phyloP scores from a whole-genome alignment of 1,140 invertebrate genomes.

The Pomacea maculata region DNA sequence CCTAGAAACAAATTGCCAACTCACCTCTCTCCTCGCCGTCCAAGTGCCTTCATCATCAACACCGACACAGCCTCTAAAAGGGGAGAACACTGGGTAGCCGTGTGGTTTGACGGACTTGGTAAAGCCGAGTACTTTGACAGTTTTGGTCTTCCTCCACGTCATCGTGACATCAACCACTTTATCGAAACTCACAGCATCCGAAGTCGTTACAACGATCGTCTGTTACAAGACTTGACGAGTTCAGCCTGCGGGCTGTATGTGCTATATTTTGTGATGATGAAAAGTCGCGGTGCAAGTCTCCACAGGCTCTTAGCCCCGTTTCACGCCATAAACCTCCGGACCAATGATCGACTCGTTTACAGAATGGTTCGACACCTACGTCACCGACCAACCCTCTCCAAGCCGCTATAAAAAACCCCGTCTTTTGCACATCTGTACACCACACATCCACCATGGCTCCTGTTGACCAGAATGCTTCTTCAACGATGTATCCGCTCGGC shows the following conservation, averaged over 20 bases:
- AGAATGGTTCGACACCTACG: too few relatives aligned
- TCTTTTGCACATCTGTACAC: too few relatives aligned
- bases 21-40: not conserved
- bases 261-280: not conserved
- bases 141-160: not conserved
- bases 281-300: too few relatives aligned
- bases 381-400: too few relatives aligned
- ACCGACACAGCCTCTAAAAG: not conserved
- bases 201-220: not conserved
- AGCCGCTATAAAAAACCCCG: too few relatives aligned
- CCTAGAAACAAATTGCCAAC: not conserved
- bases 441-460: too few relatives aligned
- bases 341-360: too few relatives aligned
- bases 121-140: constrained; percentile 3
- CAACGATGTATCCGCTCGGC: too few relatives aligned
- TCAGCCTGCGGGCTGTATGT: not conserved
- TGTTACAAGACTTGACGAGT: constrained; percentile 1
- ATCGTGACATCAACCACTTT: not conserved
- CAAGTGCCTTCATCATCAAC: constrained; percentile 1
- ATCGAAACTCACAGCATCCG: not conserved
- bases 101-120: not conserved
- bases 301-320: too few relatives aligned
- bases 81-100: not conserved
- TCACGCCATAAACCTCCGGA: too few relatives aligned
- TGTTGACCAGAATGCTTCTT: too few relatives aligned